Evolutionary conservation across 2,888 invertebrate genomes (phyloP).

Genomic region (Yponomeuta malinellus): DNA sequence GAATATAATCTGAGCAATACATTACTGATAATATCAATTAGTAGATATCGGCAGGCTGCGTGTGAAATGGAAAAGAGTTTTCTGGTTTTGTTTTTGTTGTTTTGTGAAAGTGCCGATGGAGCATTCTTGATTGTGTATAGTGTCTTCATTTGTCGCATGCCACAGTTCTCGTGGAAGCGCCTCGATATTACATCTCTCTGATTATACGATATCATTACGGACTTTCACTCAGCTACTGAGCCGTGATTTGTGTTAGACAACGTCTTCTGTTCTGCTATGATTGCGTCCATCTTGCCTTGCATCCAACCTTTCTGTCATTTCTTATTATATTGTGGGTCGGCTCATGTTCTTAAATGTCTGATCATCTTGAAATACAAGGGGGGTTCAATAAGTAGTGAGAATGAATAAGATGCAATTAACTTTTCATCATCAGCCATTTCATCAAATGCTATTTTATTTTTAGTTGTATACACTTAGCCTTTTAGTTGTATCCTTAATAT

Average conservation of each 20-base stretch:
- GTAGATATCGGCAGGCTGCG: not conserved
- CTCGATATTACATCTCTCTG: not conserved
- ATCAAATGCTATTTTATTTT: too few species aligned
- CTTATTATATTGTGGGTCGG: not conserved
- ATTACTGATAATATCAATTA: not conserved
- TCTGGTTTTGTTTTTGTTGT: constrained; percentile 29
- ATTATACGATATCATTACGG: constrained; percentile 19
- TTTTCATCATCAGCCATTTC: too few species aligned
- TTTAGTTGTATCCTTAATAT: too few species aligned
- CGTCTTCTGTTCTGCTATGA: constrained; percentile 21
- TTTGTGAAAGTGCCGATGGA: constrained; percentile 44
- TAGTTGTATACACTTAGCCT: too few species aligned
- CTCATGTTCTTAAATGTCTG: not conserved
- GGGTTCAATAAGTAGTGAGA: too few species aligned
- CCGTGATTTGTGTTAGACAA: constrained; percentile 55
- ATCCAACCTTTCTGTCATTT: not conserved
- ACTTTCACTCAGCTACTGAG: constrained; percentile 59
- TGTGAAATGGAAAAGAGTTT: not conserved
- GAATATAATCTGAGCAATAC: too few species aligned
- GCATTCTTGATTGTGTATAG: constrained; percentile 42
- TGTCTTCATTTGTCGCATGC: constrained; percentile 40
- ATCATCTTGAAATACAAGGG: too few species aligned
- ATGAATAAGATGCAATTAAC: too few species aligned
- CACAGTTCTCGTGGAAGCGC: constrained; percentile 31
- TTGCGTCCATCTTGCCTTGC: not conserved